These are phyloP conservation scores for Phalera bucephala DNA, from an alignment of 2,888 invertebrate genomes.

Conservation along the genomic window DNA sequence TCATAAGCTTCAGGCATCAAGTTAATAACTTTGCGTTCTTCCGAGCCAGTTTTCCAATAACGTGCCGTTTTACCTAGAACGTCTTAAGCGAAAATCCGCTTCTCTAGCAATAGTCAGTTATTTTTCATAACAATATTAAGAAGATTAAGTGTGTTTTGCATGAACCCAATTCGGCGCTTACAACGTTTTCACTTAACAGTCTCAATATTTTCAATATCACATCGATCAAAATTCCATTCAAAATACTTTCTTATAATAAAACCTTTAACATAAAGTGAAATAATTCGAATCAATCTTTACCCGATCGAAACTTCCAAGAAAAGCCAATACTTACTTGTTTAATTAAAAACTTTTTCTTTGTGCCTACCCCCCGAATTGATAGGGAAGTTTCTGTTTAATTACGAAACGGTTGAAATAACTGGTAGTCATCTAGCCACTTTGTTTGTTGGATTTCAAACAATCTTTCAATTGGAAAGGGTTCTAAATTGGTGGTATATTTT, in stretches of 20 bases:
- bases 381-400: slow-evolving; percentile 47
- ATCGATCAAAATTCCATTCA: slow-evolving; percentile 6
- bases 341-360: slow-evolving; percentile 59
- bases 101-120: too few species aligned
- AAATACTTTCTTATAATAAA: slow-evolving; percentile 14
- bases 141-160: too few species aligned
- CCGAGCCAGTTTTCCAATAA: too few species aligned
- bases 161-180: too few species aligned
- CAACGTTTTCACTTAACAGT: too few species aligned
- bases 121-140: too few species aligned
- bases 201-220: slow-evolving; percentile 5
- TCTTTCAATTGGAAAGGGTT: too few species aligned
- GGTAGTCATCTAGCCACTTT: slow-evolving; percentile 37
- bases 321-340: slow-evolving; percentile 60
- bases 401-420: slow-evolving; percentile 49
- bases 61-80: too few species aligned
- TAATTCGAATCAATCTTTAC: slow-evolving; percentile 49
- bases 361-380: slow-evolving; percentile 31
- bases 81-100: too few species aligned
- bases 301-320: slow-evolving; percentile 34
- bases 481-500: too few species aligned
- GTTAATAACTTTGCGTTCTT: too few species aligned
- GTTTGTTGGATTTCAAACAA: not conserved
- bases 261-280: slow-evolving; percentile 13
- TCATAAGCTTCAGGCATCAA: too few species aligned